Conservation (phyloP, 2,797 vertebrate genomes). For the Lacerta agilis region DNA sequence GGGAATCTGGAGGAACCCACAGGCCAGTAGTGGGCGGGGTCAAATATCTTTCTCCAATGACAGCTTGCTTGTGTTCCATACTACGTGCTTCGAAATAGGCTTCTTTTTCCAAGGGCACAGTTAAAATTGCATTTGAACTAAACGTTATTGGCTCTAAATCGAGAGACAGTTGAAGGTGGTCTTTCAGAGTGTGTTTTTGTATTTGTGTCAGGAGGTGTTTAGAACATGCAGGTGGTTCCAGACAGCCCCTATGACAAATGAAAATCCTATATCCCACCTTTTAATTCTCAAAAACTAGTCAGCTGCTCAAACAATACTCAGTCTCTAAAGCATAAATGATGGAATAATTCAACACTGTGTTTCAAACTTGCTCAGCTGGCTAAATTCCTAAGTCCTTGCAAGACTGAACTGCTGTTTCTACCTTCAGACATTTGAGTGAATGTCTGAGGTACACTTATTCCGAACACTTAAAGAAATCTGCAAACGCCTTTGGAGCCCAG, state of each 20-base stretch:
- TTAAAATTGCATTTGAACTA: neutral
- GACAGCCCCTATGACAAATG: neutral
- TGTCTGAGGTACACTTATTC: neutral
- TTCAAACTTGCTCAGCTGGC: slow-evolving; percentile 15
- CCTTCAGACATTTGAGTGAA: neutral
- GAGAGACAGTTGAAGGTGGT: neutral
- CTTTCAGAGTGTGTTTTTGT: neutral
- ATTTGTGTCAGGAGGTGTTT: neutral
- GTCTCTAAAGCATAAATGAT: too few species aligned
- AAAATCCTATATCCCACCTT: neutral
- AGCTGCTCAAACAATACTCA: slow-evolving; percentile 11
- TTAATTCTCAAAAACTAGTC: neutral
- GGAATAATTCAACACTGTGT: neutral
- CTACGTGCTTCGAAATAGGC: neutral
- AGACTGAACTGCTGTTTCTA: neutral
- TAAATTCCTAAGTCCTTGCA: slow-evolving; percentile 10
- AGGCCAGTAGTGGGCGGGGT: neutral
- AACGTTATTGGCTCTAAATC: neutral
- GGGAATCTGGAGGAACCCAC: neutral
- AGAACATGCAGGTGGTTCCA: neutral
- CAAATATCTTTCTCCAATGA: neutral
- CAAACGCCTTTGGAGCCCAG: neutral
- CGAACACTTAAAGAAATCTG: slow-evolving; percentile 14
- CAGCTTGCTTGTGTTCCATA: neutral
- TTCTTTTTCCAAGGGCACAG: neutral